Evolutionary conservation across 2,113 vertebrate species (phyloP).

Genomic region (Fregata magnificens): DNA sequence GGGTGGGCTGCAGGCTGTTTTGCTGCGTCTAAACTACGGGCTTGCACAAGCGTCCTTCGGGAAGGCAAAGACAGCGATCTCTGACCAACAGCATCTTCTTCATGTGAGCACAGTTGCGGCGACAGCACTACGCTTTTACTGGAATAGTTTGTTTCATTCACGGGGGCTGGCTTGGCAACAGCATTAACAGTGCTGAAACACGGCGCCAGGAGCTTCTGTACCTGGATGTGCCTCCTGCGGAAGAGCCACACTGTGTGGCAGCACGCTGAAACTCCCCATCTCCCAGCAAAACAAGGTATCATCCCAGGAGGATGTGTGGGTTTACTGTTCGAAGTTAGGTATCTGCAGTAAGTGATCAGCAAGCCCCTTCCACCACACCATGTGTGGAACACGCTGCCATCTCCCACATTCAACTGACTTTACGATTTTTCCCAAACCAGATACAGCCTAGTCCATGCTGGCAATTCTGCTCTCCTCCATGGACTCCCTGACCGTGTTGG

Average conservation of each 20-base stretch:
- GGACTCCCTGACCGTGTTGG: fast-evolving
- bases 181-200: not conserved
- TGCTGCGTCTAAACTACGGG: fast-evolving
- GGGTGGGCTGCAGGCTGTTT: not conserved
- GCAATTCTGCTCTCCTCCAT: no score
- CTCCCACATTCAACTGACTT: not conserved
- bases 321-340: not conserved
- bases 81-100: not conserved
- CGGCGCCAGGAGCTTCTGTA: not conserved
- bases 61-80: not conserved
- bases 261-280: not conserved
- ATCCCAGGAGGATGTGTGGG: not conserved
- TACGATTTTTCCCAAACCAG: not conserved
- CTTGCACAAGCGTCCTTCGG: not conserved
- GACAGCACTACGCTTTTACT: fast-evolving
- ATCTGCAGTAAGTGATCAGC: not conserved
- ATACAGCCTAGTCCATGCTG: fast-evolving
- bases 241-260: fast-evolving
- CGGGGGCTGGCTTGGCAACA: not conserved
- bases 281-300: fast-evolving
- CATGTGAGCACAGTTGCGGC: fast-evolving
- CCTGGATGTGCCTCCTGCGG: not conserved
- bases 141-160: fast-evolving
- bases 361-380: not conserved
- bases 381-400: fast-evolving